Conservation (phyloP, 1,140 invertebrate species). For the Lethrus apterus region DNA sequence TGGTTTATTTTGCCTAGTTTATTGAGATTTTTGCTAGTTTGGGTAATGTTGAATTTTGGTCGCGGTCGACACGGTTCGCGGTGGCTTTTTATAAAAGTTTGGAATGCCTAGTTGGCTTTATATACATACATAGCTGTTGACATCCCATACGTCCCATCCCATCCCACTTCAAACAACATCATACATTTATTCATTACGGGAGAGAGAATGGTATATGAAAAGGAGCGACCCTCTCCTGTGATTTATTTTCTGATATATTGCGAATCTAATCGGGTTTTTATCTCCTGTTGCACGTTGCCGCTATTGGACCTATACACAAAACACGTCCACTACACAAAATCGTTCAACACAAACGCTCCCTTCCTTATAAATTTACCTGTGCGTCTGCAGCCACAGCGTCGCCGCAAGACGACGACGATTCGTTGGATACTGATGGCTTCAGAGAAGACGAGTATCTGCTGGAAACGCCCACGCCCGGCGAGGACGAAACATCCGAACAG, state of each 20-base stretch:
- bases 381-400: conserved; percentile 40
- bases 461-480: conserved; percentile 39
- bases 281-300: conserved; percentile 10
- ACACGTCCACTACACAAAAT: background rate
- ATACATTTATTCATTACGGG: conserved; percentile 32
- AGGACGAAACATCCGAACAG: conserved; percentile 18
- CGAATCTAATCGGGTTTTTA: conserved; percentile 12
- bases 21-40: conserved; percentile 10
- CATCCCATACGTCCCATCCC: conserved; percentile 21
- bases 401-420: conserved; percentile 47
- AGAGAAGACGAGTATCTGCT: conserved; percentile 42
- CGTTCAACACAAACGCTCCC: conserved; percentile 13
- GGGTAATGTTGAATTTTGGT: conserved; percentile 13
- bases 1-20: conserved; percentile 3
- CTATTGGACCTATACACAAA: conserved; percentile 5
- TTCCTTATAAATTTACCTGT: conserved; percentile 28
- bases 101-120: conserved; percentile 35
- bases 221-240: conserved; percentile 28
- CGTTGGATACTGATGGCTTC: conserved; percentile 47
- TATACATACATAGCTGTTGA: conserved; percentile 35
- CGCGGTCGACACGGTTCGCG: background rate
- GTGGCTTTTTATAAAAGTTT: too few relatives aligned
- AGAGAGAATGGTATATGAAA: conserved; percentile 27
- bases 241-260: conserved; percentile 39
- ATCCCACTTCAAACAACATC: conserved; percentile 17